A percentile compares a stretch with the other conserved stretches of the same genome.
phyloP scores from a whole-genome alignment of 2,888 invertebrate genomes.

The Thalpophila matura region DNA sequence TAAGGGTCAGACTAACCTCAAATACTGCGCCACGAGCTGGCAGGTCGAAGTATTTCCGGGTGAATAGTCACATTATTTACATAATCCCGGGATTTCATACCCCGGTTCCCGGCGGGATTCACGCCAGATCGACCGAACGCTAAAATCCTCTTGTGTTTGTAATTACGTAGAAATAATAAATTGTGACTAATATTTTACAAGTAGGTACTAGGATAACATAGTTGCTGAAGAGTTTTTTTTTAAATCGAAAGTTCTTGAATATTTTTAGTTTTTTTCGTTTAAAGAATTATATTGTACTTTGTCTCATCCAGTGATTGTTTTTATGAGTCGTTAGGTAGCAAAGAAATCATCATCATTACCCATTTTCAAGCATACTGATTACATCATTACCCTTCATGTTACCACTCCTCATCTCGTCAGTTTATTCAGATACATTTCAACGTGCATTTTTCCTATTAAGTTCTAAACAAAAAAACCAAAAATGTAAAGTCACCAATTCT shows the following conservation, averaged over 20 bases:
- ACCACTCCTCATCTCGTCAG: not conserved
- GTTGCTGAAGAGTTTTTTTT: not conserved
- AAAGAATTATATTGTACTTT: not conserved
- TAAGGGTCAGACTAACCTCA: conserved; percentile 45
- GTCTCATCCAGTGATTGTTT: not conserved
- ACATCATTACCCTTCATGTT: not conserved
- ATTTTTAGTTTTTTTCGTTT: not conserved
- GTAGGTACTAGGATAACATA: not conserved
- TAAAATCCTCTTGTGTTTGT: conserved; percentile 44
- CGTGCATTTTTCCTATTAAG: not conserved
- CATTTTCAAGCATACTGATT: not conserved
- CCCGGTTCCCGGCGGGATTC: conserved; percentile 19
- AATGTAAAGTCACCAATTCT: conserved; percentile 25
- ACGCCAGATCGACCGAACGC: conserved; percentile 35
- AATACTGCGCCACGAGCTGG: conserved; percentile 36
- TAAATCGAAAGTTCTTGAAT: not conserved
- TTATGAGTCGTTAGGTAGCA: not conserved
- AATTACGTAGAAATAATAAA: conserved; percentile 44
- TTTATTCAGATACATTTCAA: conserved; percentile 5
- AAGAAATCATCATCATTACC: not conserved
- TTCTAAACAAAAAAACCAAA: conserved; percentile 19
- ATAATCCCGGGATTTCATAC: conserved; percentile 56
- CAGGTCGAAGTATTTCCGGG: conserved; percentile 54
- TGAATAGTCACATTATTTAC: conserved; percentile 60
- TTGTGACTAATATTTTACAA: conserved; percentile 12